phyloP scores from a whole-genome alignment of 2,797 vertebrate species.

The Limnodromus scolopaceus region DNA sequence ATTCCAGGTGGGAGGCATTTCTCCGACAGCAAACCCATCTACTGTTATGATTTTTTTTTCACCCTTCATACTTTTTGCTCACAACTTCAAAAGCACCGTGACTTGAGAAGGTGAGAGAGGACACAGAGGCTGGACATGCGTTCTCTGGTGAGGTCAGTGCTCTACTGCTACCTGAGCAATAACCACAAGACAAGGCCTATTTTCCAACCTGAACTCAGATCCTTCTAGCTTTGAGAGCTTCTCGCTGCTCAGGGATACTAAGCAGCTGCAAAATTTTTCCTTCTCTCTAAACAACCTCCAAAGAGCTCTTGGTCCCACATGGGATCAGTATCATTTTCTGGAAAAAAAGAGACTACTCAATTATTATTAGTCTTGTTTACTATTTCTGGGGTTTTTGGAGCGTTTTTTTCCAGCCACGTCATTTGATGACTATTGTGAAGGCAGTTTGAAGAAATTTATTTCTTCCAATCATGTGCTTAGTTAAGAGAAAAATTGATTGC shows the following conservation, averaged over 20 bases:
- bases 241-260: not conserved
- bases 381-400: not conserved
- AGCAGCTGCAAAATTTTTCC: not conserved
- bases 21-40: not conserved
- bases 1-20: slow-evolving; percentile 2
- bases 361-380: not conserved
- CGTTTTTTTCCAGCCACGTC: not conserved
- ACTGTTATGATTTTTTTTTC: not conserved
- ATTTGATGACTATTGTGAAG: slow-evolving; percentile 15
- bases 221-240: not conserved
- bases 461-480: slow-evolving; percentile 15
- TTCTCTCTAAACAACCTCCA: not conserved
- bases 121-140: not conserved
- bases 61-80: not conserved
- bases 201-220: not conserved
- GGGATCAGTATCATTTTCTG: not conserved
- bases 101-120: not conserved
- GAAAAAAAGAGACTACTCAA: not conserved
- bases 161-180: not conserved
- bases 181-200: not conserved
- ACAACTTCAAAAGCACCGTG: not conserved
- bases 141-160: not conserved
- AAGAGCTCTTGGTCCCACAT: not conserved
- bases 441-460: not conserved
- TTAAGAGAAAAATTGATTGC: slow-evolving; percentile 49